phyloP scores from a whole-genome alignment of 2,888 invertebrate genomes.

The Petrolisthes cinctipes region DNA sequence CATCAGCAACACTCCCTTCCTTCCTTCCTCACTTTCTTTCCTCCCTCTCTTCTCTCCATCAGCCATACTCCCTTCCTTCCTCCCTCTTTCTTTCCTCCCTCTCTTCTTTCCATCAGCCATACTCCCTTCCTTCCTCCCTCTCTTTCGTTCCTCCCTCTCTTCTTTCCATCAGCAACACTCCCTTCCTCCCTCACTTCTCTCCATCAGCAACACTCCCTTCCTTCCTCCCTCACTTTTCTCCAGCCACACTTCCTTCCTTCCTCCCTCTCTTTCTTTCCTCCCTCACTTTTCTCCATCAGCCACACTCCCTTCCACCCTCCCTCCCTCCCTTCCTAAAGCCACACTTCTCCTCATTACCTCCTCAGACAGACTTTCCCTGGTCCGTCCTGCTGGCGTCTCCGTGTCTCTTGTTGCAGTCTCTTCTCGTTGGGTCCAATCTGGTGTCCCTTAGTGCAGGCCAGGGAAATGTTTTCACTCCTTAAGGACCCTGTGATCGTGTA shows the following conservation, averaged over 20 bases:
- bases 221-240: slow-evolving; percentile 11
- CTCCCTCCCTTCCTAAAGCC: too few relatives aligned
- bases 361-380: too few relatives aligned
- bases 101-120: background rate
- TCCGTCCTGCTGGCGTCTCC: too few relatives aligned
- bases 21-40: background rate
- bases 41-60: background rate
- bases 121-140: background rate
- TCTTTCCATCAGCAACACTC: background rate
- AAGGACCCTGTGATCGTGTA: too few relatives aligned
- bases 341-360: too few relatives aligned
- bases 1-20: background rate
- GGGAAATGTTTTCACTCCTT: too few relatives aligned
- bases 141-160: background rate
- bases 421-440: too few relatives aligned
- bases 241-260: background rate
- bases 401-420: too few relatives aligned
- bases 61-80: too few relatives aligned
- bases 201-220: background rate
- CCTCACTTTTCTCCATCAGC: background rate
- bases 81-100: background rate
- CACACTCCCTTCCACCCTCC: background rate
- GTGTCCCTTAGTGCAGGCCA: too few relatives aligned
- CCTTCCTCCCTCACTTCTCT: background rate
- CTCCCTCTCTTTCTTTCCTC: background rate